phyloP scores from a whole-genome alignment of 37 sponge, comb jelly and placozoan species.

The Aplysina aerophoba region DNA sequence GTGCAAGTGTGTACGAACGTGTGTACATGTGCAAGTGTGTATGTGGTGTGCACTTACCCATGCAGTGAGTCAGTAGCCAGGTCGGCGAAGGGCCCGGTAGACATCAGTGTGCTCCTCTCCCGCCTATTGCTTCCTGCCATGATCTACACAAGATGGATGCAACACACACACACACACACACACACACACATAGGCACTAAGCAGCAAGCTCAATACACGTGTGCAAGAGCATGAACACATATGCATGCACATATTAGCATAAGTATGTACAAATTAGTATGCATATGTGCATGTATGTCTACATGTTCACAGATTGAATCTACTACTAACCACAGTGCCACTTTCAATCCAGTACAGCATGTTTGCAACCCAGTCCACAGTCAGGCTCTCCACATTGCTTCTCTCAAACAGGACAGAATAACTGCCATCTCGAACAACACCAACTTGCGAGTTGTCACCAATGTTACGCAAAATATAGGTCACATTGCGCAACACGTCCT shows the following conservation, averaged over 20 bases:
- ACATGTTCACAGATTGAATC: too few relatives aligned
- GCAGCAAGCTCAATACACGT: not conserved
- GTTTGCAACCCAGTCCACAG: slow-evolving; percentile 25
- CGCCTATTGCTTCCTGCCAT: too few relatives aligned
- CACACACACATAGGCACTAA: not conserved
- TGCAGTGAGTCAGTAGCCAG: not conserved
- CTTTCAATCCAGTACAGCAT: slow-evolving; percentile 4
- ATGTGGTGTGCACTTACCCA: not conserved
- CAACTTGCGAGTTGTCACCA: not conserved
- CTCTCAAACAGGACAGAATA: not conserved
- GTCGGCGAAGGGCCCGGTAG: not conserved
- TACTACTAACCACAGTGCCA: too few relatives aligned
- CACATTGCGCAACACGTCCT: not conserved
- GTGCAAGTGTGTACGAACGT: too few relatives aligned
- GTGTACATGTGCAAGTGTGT: too few relatives aligned
- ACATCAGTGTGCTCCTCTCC: too few relatives aligned
- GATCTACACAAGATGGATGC: too few relatives aligned
- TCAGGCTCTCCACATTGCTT: not conserved
- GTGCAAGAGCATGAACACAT: not conserved
- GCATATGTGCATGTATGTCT: not conserved
- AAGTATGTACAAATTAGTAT: not conserved
- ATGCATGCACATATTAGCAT: not conserved
- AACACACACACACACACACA: not conserved
- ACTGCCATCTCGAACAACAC: not conserved
- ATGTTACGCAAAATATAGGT: not conserved